Evolutionary conservation across 1,140 invertebrate genomes (phyloP), one percentile per base, ranked within the genome.

Genomic region (Apis cerana): DNA sequence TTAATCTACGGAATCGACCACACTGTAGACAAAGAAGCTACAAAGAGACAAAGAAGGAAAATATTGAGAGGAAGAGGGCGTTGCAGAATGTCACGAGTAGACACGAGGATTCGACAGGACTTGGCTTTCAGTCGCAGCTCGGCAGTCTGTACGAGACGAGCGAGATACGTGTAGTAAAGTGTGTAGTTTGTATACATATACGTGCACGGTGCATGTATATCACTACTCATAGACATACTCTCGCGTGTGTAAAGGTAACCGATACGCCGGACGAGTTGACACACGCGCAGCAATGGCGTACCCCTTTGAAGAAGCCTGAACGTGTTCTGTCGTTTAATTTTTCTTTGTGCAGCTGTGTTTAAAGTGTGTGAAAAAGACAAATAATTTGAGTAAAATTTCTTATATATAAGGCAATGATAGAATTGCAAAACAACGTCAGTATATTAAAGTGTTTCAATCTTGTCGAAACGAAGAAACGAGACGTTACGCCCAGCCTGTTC

Each of bases 91-190:
- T 58, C 50, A 33, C 1, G 59, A 65, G 48, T 52, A 19, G 67
- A 76, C 72, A 80, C 71, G 82, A 75, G 81, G 70, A 65, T 89
- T 62, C 81, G 74, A 75, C 50, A 62, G 75, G 75, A 62, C 52
- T 68, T 64, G 50, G 77, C 56, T 62, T 56, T 90, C 89, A 90
- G 90, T 90, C 86, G 90, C 78, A 87, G 83, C 88, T 90, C 89
- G 90, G 82, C 89, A 82, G 82, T 86, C 84, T 50, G 74, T 80
- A 89, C 88, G 88, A 75, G 83, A 90, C 80, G 68, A 81, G 90
- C 85, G 90, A 77, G 86, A 71, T 64, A 58, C 33, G 74, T 80
- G 21, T 56, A 62, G 19, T 19, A 69, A 33, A 72, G 59, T 76
- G 68, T 76, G 65, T 64, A 64, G 72, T 78, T 33, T 52, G 23